phyloP scores from a whole-genome alignment of 2,797 vertebrate species.

The Notoglanidium macrostoma region DNA sequence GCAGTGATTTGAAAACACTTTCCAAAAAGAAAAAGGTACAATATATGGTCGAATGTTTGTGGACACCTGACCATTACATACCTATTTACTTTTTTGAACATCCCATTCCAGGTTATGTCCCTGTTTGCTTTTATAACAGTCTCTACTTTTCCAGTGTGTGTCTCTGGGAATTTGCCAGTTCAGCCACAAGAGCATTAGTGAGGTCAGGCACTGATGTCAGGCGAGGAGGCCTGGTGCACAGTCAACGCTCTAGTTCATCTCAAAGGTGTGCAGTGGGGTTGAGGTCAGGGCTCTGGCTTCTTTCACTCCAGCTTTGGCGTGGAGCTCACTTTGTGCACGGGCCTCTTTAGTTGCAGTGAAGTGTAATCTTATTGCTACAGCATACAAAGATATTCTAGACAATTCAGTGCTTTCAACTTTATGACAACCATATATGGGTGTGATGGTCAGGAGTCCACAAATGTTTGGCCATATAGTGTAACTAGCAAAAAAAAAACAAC shows the following conservation, averaged over 20 bases:
- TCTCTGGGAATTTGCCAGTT: background rate
- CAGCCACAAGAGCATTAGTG: background rate
- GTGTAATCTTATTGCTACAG: background rate
- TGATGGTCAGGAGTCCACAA: background rate
- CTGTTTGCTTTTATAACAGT: background rate
- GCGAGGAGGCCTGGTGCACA: too few species aligned
- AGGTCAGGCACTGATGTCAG: background rate
- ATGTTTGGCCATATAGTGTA: background rate
- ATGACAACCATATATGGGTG: background rate
- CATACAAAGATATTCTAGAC: background rate
- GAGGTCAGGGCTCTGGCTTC: background rate
- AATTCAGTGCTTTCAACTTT: background rate
- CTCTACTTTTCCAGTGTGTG: background rate
- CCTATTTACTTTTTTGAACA: background rate
- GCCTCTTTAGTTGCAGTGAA: background rate
- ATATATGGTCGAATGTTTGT: background rate
- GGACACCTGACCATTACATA: background rate
- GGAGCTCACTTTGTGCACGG: background rate
- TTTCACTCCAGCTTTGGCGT: background rate
- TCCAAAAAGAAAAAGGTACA: background rate
- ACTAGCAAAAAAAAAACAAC: background rate
- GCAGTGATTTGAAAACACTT: background rate
- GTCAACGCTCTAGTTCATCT: background rate
- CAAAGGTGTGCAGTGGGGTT: background rate
- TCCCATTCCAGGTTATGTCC: background rate